Percentiles rank a stretch among this genome's conserved stretches.
Evolutionary conservation across 2,797 vertebrate species (phyloP).

Genomic region (Capromys pilorides): DNA sequence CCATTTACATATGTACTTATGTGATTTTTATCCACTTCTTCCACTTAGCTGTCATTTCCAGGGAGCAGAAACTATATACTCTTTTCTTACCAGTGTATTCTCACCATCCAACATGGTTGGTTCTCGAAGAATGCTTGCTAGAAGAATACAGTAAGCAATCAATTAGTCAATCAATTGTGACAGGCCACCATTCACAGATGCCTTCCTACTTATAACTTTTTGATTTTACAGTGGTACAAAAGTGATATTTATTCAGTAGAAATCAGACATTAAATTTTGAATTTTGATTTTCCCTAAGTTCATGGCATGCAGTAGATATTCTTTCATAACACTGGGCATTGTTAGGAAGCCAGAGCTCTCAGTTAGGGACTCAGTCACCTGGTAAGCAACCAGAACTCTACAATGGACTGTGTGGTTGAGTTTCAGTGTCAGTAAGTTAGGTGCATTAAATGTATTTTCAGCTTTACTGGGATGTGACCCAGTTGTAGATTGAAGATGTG

Average conservation of each 20-base stretch:
- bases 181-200: neutral
- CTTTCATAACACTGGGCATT: neutral
- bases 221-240: neutral
- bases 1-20: neutral
- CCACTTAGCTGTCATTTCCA: neutral
- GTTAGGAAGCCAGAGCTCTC: neutral
- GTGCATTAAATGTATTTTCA: neutral
- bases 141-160: neutral
- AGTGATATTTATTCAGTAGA: neutral
- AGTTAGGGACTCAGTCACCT: too few relatives aligned
- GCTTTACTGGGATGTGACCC: neutral
- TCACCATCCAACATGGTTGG: neutral
- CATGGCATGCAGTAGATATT: neutral
- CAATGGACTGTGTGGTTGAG: neutral
- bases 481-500: neutral
- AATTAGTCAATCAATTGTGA: neutral
- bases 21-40: slow-evolving; percentile 7
- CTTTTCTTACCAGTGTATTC: neutral
- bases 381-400: neutral
- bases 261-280: neutral
- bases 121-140: slow-evolving; percentile 17
- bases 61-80: neutral
- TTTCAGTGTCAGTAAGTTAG: neutral
- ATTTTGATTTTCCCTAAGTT: neutral
- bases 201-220: neutral